These are phyloP conservation scores for Cenopis cana DNA, from an alignment of 2,888 invertebrate genomes.

Conservation along the genomic window DNA sequence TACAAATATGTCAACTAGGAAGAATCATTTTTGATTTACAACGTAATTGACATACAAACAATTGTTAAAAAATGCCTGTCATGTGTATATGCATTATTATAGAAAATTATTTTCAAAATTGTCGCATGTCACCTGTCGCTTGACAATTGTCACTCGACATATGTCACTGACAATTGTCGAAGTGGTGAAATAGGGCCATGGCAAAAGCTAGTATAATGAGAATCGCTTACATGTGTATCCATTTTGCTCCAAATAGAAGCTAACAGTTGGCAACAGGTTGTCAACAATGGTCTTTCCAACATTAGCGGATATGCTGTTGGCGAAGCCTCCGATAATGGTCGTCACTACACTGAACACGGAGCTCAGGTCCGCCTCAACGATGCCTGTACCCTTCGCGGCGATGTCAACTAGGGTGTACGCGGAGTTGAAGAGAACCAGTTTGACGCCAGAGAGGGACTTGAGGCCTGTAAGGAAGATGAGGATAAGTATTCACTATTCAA, in stretches of 20 bases:
- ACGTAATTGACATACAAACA: no score
- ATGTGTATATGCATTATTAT: no score
- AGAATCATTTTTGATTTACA: no score
- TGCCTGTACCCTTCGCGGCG: not conserved
- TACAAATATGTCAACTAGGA: no score
- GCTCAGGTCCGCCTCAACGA: slow-evolving; percentile 7
- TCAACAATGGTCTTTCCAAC: slow-evolving; percentile 7
- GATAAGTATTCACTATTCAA: no score
- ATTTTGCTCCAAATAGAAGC: slow-evolving; percentile 9
- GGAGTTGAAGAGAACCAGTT: not conserved
- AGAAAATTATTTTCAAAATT: no score
- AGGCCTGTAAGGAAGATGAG: not conserved
- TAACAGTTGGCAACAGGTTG: not conserved
- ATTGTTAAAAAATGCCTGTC: no score
- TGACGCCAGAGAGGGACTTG: not conserved
- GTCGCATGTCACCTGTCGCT: no score
- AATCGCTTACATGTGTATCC: slow-evolving; percentile 17
- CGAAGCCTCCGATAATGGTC: slow-evolving; percentile 6
- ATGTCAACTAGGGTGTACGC: not conserved
- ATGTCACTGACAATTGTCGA: no score
- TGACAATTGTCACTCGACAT: no score
- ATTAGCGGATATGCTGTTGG: slow-evolving; percentile 3
- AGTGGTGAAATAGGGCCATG: no score
- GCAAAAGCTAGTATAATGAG: no score
- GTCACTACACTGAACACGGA: not conserved